Conservation (phyloP, 1,140 invertebrate species). For the Lepeophtheirus salmonis region DNA sequence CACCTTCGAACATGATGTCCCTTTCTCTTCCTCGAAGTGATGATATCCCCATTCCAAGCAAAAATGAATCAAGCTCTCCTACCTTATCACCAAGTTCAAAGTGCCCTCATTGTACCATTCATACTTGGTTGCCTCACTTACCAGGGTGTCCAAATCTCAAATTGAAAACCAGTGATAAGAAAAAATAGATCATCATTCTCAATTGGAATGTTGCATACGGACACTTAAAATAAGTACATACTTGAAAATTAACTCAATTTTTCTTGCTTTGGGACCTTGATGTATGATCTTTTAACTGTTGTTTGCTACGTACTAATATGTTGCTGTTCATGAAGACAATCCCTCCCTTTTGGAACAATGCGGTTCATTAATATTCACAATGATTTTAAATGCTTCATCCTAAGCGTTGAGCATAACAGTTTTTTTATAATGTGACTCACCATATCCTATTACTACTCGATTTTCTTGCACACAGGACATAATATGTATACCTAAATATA, state of each 20-base stretch:
- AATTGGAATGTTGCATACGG: neutral
- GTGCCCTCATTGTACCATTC: slow-evolving; percentile 14
- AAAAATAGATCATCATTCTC: neutral
- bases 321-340: too few species aligned
- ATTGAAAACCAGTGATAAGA: neutral
- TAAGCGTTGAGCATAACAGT: too few species aligned
- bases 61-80: neutral
- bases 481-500: too few species aligned
- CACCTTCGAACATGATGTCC: neutral
- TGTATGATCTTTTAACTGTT: neutral
- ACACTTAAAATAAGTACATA: neutral
- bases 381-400: too few species aligned
- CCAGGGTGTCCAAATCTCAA: neutral
- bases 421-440: too few species aligned
- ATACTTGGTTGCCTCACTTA: slow-evolving; percentile 8
- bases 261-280: neutral
- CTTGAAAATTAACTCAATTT: neutral
- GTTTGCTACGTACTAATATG: neutral
- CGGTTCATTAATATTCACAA: too few species aligned
- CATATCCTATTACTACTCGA: too few species aligned
- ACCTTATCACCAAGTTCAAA: slow-evolving; percentile 2
- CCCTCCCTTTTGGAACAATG: neutral
- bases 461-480: too few species aligned
- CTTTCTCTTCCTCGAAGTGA: neutral
- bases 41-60: neutral